Base-by-base conservation (phyloP, 1,140 invertebrate genomes). In the Cephus cinctus region DNA sequence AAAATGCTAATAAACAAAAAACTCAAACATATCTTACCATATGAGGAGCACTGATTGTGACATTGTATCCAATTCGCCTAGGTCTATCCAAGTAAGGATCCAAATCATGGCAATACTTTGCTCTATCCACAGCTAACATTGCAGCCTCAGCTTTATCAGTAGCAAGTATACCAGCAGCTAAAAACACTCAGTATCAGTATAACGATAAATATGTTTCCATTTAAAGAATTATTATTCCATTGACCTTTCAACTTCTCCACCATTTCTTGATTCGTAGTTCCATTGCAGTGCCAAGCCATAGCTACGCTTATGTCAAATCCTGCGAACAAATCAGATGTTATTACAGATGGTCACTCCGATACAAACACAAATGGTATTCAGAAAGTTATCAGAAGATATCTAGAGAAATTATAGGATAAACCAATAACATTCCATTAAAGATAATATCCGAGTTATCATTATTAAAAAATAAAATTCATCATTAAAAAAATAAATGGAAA, bases 31-130 rank as follows among this genome's bases (percentile, higher is more conserved):
- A n/a, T n/a, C 56, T 78, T 80, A 95, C 93, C 96, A 99, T 99
- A 75, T 99, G 96, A 22, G 96, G 96, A 36, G 96, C 96, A 82
- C 92, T 95, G 40, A 98, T 98, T 2, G 96, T 98, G 4, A 95
- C 96, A 41, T 90, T 89, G 69, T 82, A 92, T 15, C 91, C 91
- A 65, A 94, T 95, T 36, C 82, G 80, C 71, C 93, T 92, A 1
- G 95, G 96, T 22, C 89, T 84, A 78, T 98, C 94, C 65, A 88
- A 83, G 67, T 97, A 98, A 4, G 94, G 88, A 75, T 89, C 57
- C 5, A 58, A 84, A 68, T 79, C 73, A 27, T 80, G 83, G 47
- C 83, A 85, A 76, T 92, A 96, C 61, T 88, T 80, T 47, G 84
- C 89, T 63, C 96, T 79, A 73, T 98, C 96, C 15, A 96, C 87